Evolutionary conservation across 2,113 vertebrate genomes (phyloP), one percentile per base, ranked within the genome.

Genomic region (Laticauda laticaudata): DNA sequence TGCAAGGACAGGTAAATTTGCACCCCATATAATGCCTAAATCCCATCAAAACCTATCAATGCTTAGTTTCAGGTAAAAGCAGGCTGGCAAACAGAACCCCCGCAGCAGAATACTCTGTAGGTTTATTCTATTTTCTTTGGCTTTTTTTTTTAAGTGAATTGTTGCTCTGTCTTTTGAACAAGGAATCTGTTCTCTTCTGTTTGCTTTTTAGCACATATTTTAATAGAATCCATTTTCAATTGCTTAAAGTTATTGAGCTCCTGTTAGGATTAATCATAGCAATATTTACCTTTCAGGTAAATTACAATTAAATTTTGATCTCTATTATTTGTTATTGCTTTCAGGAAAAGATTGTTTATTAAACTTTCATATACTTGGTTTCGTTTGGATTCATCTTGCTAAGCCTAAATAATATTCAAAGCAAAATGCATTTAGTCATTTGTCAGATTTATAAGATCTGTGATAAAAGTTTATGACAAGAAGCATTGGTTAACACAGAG

Each of bases 351-450:
- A 96, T 95, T 96, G 95, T 96, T 95, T 98, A 95, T 97, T 96
- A 97, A 98, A 97, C 93, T 93, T 95, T 97, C 97, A 95, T 96
- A 97, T 93, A 97, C 97, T 97, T 89, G 95, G 97, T 97, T 98
- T 97, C 95, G 95, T 97, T 97, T 96, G 95, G 97, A 97, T 98
- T 97, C 97, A 96, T 97, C 97, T 97, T 95, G 95, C 96, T 95
- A 97, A 96, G 94, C 95, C 95, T 97, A 98, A 97, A 97, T 96
- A 97, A 96, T 97, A 97, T 97, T 97, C 94, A 96, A 94, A 95
- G 95, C 96, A 95, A 96, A 97, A 94, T 96, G 91, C 97, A 97
- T 97, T 97, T 97, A 97, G 97, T 97, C 97, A 96, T 94, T 95
- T 97, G 96, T 97, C 97, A 97, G 96, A 94, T 93, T 93, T 91